Percentiles rank a stretch among this genome's conserved stretches.
Evolutionary conservation across 2,888 invertebrate genomes (phyloP).

Genomic region (Bellardia bayeri): DNA sequence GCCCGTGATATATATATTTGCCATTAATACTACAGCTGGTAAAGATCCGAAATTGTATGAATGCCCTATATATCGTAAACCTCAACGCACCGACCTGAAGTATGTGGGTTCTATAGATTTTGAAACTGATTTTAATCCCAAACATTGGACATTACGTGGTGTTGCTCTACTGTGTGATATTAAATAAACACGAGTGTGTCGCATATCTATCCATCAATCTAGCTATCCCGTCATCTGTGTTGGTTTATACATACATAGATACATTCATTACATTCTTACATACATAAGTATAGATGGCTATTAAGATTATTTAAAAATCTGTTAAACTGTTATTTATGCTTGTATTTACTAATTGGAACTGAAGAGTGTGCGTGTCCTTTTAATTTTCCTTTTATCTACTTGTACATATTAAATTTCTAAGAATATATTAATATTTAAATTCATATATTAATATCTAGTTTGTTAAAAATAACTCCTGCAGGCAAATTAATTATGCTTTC

Average conservation of each 20-base stretch:
- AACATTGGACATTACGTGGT: slow-evolving; percentile 97
- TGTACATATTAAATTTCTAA: background rate
- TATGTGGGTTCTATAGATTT: slow-evolving; percentile 98
- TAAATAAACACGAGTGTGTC: slow-evolving; percentile 87
- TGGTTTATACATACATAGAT: no score
- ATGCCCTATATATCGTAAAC: slow-evolving; percentile 98
- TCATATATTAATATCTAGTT: slow-evolving; percentile 38
- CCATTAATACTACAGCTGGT: slow-evolving; percentile 96
- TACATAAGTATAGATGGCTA: background rate
- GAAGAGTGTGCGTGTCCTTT: slow-evolving; percentile 25
- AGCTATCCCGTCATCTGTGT: background rate
- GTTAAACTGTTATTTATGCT: background rate
- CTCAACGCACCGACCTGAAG: slow-evolving; percentile 96
- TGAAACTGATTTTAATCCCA: slow-evolving; percentile 95
- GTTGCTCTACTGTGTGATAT: slow-evolving; percentile 98
- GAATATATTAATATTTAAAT: background rate
- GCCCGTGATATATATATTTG: slow-evolving; percentile 98
- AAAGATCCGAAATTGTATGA: slow-evolving; percentile 96
- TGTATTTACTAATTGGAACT: background rate
- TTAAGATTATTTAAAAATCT: slow-evolving; percentile 6
- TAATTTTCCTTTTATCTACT: background rate
- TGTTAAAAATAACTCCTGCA: slow-evolving; percentile 23
- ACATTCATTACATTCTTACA: no score
- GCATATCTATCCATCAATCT: background rate
- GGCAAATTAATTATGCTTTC: slow-evolving; percentile 40